Evolutionary conservation across 2,797 vertebrate genomes (phyloP).

Genomic region (Chelon labrosus): DNA sequence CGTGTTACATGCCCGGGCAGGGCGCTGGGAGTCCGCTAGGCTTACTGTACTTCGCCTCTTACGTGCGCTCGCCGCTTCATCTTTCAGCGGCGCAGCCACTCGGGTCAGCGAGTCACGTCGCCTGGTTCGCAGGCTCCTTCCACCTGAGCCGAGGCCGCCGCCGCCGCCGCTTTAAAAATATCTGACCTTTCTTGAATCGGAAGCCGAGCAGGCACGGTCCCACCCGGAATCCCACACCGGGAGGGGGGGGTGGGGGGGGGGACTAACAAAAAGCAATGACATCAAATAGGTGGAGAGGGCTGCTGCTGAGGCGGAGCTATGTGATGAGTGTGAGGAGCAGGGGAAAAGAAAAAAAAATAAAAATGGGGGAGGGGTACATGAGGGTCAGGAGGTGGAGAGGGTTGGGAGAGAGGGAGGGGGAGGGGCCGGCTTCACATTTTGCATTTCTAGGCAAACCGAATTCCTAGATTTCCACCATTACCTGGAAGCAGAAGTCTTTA

Average conservation of each 20-base stretch:
- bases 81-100: constrained; percentile 29
- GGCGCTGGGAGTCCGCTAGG: constrained; percentile 43
- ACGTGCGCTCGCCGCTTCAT: constrained; percentile 52
- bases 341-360: constrained; percentile 8
- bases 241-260: constrained; percentile 26
- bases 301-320: constrained; percentile 64
- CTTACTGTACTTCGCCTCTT: constrained; percentile 60
- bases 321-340: constrained; percentile 61
- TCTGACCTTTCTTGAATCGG: constrained; percentile 60
- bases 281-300: constrained; percentile 65
- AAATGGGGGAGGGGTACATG: constrained; percentile 48
- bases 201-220: constrained; percentile 48
- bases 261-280: constrained; percentile 70
- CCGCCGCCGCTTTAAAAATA: constrained; percentile 55
- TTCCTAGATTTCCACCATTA: constrained; percentile 53
- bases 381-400: constrained; percentile 74
- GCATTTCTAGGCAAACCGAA: constrained; percentile 51
- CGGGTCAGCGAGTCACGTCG: constrained; percentile 48
- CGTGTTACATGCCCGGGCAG: constrained; percentile 66
- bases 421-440: constrained; percentile 54
- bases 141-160: constrained; percentile 14
- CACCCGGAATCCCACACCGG: constrained; percentile 61
- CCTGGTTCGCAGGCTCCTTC: constrained; percentile 47
- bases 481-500: constrained; percentile 2
- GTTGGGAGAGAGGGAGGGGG: constrained; percentile 36